These are phyloP conservation scores for Eriosoma lanigerum DNA, from an alignment of 1,140 invertebrate species.

Conservation along the genomic window DNA sequence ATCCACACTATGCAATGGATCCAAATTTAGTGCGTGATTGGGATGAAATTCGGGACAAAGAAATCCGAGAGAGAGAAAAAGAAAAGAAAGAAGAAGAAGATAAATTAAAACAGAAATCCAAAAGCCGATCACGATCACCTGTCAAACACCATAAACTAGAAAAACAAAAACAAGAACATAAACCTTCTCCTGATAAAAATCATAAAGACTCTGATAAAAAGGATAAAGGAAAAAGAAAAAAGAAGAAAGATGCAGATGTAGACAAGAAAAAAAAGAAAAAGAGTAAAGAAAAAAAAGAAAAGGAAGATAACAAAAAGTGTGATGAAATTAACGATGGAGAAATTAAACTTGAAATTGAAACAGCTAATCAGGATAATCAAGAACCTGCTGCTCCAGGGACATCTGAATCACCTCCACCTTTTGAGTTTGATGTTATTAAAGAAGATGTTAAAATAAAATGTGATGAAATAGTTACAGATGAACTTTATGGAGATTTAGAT, in stretches of 20 bases:
- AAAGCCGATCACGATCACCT: conserved; percentile 10
- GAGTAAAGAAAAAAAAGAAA: conserved; percentile 59
- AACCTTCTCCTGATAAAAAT: conserved; percentile 54
- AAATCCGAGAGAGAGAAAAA: conserved; percentile 44
- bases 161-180: conserved; percentile 47
- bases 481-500: conserved; percentile 49
- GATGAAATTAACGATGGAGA: conserved; percentile 56
- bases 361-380: conserved; percentile 53
- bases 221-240: conserved; percentile 53
- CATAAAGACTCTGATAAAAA: conserved; percentile 54
- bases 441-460: conserved; percentile 30
- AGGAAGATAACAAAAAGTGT: conserved; percentile 57
- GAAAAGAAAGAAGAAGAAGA: conserved; percentile 47
- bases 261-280: conserved; percentile 60
- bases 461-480: conserved; percentile 55
- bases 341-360: conserved; percentile 54
- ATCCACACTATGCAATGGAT: conserved; percentile 47
- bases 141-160: conserved; percentile 38
- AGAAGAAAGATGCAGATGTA: conserved; percentile 53
- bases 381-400: conserved; percentile 52
- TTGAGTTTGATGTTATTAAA: conserved; percentile 37
- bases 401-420: conserved; percentile 35
- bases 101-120: conserved; percentile 31
- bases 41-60: conserved; percentile 42
- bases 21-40: conserved; percentile 42